A percentile compares a stretch with the other conserved stretches of the same genome.
These are phyloP conservation scores for Acronicta alni DNA, from an alignment of 2,888 invertebrate genomes.

Conservation along the genomic window DNA sequence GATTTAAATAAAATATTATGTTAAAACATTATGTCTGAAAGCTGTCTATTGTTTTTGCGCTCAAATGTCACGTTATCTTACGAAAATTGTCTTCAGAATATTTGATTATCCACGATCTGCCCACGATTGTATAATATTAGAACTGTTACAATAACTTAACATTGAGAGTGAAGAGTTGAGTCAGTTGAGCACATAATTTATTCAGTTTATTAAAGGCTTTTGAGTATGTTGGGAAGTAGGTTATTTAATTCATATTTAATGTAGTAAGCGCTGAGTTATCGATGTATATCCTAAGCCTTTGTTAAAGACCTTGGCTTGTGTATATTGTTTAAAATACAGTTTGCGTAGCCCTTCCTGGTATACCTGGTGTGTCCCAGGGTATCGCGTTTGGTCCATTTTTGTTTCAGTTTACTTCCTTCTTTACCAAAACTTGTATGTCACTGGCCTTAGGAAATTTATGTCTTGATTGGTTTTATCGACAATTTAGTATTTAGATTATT, in stretches of 20 bases:
- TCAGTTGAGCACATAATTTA: not conserved
- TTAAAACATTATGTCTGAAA: constrained; percentile 3
- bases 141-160: no score
- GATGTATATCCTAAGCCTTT: not conserved
- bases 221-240: constrained; percentile 5
- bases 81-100: not conserved
- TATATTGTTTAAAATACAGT: not conserved
- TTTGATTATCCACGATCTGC: no score
- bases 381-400: constrained; percentile 11
- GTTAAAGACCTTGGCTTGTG: not conserved
- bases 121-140: no score
- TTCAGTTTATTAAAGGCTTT: constrained; percentile 8
- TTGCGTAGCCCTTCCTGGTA: not conserved
- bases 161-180: not conserved
- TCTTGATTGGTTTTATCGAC: no score
- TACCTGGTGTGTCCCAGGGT: constrained; percentile 7
- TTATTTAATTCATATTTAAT: not conserved
- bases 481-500: not conserved
- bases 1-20: not conserved
- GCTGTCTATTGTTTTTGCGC: constrained; percentile 6
- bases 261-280: not conserved
- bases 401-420: not conserved
- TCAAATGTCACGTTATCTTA: not conserved
- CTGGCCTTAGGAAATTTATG: no score
- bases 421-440: not conserved